These are phyloP conservation scores for Clitarchus hookeri DNA, from an alignment of 2,888 invertebrate genomes.

Conservation along the genomic window DNA sequence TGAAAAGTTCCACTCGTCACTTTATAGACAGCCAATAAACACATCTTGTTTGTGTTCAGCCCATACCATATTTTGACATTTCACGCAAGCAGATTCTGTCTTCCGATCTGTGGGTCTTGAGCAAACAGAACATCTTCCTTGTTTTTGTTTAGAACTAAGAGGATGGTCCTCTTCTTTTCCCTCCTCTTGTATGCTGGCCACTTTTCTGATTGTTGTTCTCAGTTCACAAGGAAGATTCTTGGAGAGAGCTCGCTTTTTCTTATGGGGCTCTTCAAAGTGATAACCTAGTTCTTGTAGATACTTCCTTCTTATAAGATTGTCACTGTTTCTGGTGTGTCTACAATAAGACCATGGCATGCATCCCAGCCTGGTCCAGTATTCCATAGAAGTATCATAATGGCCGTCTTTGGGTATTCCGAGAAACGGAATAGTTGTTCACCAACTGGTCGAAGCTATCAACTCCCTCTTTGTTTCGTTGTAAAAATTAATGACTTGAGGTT, in stretches of 20 bases:
- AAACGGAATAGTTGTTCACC: constrained; percentile 41
- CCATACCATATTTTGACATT: neutral
- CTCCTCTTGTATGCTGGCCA: neutral
- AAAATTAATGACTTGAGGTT: constrained; percentile 39
- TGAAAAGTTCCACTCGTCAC: neutral
- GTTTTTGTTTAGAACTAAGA: no score
- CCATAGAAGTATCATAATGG: constrained; percentile 45
- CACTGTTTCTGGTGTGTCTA: neutral
- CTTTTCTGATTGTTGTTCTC: neutral
- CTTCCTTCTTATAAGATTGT: neutral
- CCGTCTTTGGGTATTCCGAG: constrained; percentile 45
- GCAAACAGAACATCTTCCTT: no score
- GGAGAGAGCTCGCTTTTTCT: neutral
- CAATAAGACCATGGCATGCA: constrained; percentile 42
- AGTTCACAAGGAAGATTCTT: neutral
- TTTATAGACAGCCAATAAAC: neutral
- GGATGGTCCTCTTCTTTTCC: no score
- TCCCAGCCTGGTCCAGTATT: constrained; percentile 44
- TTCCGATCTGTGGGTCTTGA: neutral
- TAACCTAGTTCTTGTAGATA: neutral
- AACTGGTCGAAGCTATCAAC: constrained; percentile 46
- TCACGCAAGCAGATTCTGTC: neutral
- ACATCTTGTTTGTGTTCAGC: neutral
- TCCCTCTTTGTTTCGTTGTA: constrained; percentile 47
- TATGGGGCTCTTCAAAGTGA: neutral